phyloP scores from a whole-genome alignment of 30 jellyfish, hydroid and myxozoan genomes.

The Turritopsis rubra region DNA sequence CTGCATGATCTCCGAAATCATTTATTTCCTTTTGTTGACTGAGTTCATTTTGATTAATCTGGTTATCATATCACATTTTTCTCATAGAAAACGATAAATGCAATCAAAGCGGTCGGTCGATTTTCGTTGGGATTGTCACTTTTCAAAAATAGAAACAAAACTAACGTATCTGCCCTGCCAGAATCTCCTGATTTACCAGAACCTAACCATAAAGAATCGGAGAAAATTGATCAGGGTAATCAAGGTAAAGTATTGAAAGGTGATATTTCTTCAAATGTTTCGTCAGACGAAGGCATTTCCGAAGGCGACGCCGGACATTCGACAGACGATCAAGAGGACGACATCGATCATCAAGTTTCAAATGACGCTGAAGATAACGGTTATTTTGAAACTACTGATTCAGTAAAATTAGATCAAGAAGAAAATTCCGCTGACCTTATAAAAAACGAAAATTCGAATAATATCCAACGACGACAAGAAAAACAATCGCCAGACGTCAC shows the following conservation, averaged over 20 bases:
- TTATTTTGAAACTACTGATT: background rate
- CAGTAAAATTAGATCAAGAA: background rate
- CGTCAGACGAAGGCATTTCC: background rate
- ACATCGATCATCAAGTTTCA: background rate
- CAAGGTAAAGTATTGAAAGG: background rate
- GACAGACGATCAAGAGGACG: background rate
- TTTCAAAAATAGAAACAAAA: background rate
- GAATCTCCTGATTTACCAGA: background rate
- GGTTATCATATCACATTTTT: background rate
- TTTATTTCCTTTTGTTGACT: background rate
- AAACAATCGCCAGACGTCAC: background rate
- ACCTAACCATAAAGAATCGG: background rate
- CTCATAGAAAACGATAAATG: background rate
- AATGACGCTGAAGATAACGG: background rate
- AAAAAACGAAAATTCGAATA: background rate
- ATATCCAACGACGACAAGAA: background rate
- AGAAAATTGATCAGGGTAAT: background rate
- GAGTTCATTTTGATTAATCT: background rate
- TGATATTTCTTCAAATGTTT: background rate
- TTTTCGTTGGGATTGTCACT: conserved; percentile 10
- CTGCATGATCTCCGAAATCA: background rate
- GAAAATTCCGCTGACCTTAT: background rate
- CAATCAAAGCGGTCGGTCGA: conserved; percentile 27
- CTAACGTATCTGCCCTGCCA: background rate
- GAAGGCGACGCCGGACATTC: background rate